Evolutionary conservation across 1,140 invertebrate genomes (phyloP).

Genomic region (Stegodyphus dumicola): DNA sequence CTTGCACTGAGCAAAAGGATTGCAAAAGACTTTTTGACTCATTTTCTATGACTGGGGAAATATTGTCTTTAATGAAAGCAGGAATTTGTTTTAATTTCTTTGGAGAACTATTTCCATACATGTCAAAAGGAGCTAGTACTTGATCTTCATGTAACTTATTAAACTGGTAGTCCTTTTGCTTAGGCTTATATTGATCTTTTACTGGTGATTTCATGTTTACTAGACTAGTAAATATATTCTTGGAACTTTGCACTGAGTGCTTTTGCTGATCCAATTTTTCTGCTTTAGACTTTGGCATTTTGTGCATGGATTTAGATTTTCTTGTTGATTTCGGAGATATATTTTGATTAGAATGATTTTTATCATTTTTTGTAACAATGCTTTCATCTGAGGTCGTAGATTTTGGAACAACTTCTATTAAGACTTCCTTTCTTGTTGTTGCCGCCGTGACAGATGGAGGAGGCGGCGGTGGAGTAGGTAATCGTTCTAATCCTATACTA

Average conservation of each 20-base stretch:
- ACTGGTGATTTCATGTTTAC: conserved; percentile 22
- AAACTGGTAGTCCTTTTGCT: not conserved
- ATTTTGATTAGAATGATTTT: not conserved
- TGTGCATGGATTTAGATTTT: conserved; percentile 3
- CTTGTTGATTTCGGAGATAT: not conserved
- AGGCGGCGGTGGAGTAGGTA: conserved; percentile 37
- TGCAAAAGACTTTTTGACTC: conserved; percentile 5
- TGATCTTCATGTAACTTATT: not conserved
- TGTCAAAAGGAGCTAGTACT: conserved; percentile 12
- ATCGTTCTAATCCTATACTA: conserved; percentile 18
- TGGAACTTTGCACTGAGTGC: conserved; percentile 11
- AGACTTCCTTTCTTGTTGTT: not conserved
- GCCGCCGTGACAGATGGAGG: conserved; percentile 23
- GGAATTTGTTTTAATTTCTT: conserved; percentile 1
- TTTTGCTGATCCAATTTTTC: conserved; percentile 14
- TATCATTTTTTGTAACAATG: conserved; percentile 69
- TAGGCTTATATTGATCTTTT: conserved; percentile 17
- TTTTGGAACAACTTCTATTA: not conserved
- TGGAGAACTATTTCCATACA: conserved; percentile 51
- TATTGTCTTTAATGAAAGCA: conserved; percentile 40
- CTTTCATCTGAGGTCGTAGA: conserved; percentile 71
- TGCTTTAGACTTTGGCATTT: conserved; percentile 28
- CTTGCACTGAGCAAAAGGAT: conserved; percentile 14
- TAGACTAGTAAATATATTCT: conserved; percentile 34
- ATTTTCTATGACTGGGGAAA: not conserved